Percentiles rank a stretch among this genome's conserved stretches.
phyloP scores from a whole-genome alignment of 2,113 vertebrate species.

The Boleophthalmus pectinirostris region DNA sequence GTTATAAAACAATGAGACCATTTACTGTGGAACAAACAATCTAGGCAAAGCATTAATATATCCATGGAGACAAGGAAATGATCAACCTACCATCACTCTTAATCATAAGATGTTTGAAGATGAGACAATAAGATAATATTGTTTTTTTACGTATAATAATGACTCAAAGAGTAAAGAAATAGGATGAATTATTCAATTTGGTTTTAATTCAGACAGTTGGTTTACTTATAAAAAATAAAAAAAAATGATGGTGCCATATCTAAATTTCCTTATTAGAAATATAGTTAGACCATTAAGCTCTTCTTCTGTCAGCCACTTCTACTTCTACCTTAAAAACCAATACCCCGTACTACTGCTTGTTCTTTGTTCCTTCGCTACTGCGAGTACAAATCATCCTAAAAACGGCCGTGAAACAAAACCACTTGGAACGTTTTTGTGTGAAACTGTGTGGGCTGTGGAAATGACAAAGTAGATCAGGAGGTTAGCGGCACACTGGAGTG shows the following conservation, averaged over 20 bases:
- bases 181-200: too few species aligned
- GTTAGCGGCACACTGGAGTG: conserved; percentile 22
- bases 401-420: not conserved
- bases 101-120: too few species aligned
- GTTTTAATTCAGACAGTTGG: too few species aligned
- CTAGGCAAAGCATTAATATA: not conserved
- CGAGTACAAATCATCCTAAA: not conserved
- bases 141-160: not conserved
- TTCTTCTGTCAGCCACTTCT: not conserved
- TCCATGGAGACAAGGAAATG: not conserved
- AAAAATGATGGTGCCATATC: too few species aligned
- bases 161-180: too few species aligned
- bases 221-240: too few species aligned
- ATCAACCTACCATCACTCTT: not conserved
- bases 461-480: conserved; percentile 42
- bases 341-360: not conserved
- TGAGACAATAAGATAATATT: not conserved
- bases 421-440: conserved; percentile 14
- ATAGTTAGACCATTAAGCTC: too few species aligned
- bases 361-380: not conserved
- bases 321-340: not conserved
- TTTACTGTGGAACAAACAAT: too few species aligned
- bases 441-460: conserved; percentile 11
- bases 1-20: too few species aligned
- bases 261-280: too few species aligned